These are phyloP conservation scores for Tenrec ecaudatus DNA, from an alignment of 2,113 vertebrate genomes.

Conservation along the genomic window DNA sequence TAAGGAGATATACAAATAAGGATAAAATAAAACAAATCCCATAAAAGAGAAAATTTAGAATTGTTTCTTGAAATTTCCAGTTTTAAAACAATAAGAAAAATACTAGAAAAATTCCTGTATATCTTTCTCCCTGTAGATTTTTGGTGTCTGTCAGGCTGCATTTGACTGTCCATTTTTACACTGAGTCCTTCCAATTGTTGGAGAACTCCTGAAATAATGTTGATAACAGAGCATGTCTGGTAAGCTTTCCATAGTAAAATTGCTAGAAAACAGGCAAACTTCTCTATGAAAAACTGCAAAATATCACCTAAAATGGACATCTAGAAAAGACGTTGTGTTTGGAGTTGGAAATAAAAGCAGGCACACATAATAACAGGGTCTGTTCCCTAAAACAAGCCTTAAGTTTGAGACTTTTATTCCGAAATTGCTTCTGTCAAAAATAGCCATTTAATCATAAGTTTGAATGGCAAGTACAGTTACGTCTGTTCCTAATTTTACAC, in stretches of 20 bases:
- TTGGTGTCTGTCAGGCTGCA: neutral
- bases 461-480: constrained; percentile 6
- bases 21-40: neutral
- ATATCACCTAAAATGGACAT: constrained; percentile 40
- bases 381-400: neutral
- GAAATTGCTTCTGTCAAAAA: neutral
- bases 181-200: neutral
- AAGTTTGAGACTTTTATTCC: neutral
- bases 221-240: neutral
- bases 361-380: neutral
- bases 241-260: neutral
- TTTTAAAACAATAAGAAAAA: constrained; percentile 19
- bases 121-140: neutral
- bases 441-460: neutral
- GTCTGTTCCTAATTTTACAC: neutral
- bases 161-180: constrained; percentile 12
- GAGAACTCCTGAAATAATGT: constrained; percentile 27
- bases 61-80: neutral
- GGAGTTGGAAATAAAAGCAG: neutral
- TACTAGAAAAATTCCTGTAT: neutral
- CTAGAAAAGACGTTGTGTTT: neutral
- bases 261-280: neutral
- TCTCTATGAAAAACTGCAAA: constrained; percentile 6
- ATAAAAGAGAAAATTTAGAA: neutral
- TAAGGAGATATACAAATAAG: neutral